phyloP scores from a whole-genome alignment of 1,140 invertebrate genomes.

The Eubasilissa regina region DNA sequence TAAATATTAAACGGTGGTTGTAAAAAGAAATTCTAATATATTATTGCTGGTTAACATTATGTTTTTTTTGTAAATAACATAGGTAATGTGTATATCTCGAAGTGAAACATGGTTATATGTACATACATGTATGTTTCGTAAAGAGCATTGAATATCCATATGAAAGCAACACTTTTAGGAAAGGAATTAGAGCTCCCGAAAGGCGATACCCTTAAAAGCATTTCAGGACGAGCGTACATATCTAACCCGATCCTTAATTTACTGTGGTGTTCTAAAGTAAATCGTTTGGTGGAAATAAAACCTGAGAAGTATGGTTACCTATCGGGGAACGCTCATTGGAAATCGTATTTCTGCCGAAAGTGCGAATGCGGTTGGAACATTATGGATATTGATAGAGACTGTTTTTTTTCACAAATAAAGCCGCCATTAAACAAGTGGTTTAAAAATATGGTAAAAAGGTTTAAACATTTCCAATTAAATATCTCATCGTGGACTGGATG shows the following conservation, averaged over 20 bases:
- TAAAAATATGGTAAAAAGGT: too few species aligned
- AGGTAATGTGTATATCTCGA: too few species aligned
- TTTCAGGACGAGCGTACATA: constrained; percentile 24
- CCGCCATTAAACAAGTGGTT: too few species aligned
- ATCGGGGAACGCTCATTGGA: not conserved
- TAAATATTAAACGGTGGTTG: too few species aligned
- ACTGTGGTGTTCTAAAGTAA: constrained; percentile 15
- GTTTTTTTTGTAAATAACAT: too few species aligned
- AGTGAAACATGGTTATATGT: too few species aligned
- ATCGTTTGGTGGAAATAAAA: constrained; percentile 18
- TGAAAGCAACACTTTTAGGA: constrained; percentile 30
- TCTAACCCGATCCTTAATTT: constrained; percentile 30
- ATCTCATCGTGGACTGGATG: too few species aligned
- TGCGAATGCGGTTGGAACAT: not conserved
- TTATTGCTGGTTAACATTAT: too few species aligned
- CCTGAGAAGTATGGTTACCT: not conserved
- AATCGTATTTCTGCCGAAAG: constrained; percentile 1
- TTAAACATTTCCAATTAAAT: too few species aligned
- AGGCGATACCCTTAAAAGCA: constrained; percentile 35
- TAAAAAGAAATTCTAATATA: too few species aligned
- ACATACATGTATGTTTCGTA: not conserved
- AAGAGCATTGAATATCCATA: constrained; percentile 26
- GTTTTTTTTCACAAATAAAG: too few species aligned
- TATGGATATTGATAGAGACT: too few species aligned
- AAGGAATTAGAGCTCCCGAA: constrained; percentile 17